Evolutionary conservation across 2,888 invertebrate species (phyloP), one percentile per base, ranked within the genome.

Genomic region (Patella caerulea): DNA sequence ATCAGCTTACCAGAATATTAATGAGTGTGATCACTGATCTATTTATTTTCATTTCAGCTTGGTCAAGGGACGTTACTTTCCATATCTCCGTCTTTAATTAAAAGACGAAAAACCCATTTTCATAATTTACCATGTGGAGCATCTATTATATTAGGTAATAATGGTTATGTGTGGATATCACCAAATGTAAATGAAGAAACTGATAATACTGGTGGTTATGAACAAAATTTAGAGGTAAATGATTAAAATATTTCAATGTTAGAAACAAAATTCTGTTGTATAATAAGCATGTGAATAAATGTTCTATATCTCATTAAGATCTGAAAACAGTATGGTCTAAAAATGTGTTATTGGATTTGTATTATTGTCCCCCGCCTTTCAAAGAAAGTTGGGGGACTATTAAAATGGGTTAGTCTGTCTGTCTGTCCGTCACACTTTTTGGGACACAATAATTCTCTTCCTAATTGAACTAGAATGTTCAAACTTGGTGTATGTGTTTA

Each of bases 111-210:
- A 92, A 97, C 96, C 73, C 98, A 99, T 92, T 98, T 98, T 90
- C 98, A 99, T 91, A 96, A 96, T 92, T 93, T 99, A 76, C 95
- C 96, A 0, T 96, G 96, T 90, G 98, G 98, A 0, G 96, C 96
- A 0, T 96, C 96, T 79, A 93, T 99, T 34, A 98, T 99, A 79
- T 94, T 99, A 45, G 99, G 99, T 11, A 98, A 97, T 90, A 98
- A 99, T 92, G 99, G 99, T 0, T 97, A 95, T 88, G 95, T 99
- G 82, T 99, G 98, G 98, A 95, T 99, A 78, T 95, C 95, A 78
- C 96, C 97, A 0, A 92, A 92, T 19, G 93, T 93, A 9, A 93
- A 93, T 71, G 94, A 94, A 75, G 94, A 94, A 53, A 85, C 88
- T 1, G 90, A 88, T 65, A 86, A 89, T 72, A 90, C 91, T 3